Conservation (phyloP, 2,797 vertebrate species). For the Diceros bicornis region DNA sequence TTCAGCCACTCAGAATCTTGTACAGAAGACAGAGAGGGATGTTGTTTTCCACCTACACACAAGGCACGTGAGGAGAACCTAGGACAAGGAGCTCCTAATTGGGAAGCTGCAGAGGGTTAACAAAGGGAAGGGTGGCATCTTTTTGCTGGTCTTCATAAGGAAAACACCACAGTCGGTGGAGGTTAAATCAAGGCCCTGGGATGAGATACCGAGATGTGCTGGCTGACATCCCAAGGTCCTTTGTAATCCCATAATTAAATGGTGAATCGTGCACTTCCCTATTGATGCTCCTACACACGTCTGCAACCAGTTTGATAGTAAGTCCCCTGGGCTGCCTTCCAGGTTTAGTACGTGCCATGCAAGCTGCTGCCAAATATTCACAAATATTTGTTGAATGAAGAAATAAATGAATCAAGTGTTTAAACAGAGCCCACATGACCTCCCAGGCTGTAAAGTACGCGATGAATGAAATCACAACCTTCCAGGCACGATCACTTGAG, state of each 20-base stretch:
- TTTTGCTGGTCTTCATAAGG: background rate
- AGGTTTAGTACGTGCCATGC: conserved; percentile 48
- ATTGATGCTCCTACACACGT: background rate
- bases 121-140: background rate
- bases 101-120: background rate
- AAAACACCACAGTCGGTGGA: background rate
- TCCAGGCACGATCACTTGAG: conserved; percentile 22
- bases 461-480: conserved; percentile 69
- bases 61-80: background rate
- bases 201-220: background rate
- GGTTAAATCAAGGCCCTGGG: background rate
- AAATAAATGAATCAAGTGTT: conserved; percentile 69
- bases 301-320: conserved; percentile 62
- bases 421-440: conserved; percentile 64
- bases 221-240: conserved; percentile 70
- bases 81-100: background rate
- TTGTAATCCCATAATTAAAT: background rate
- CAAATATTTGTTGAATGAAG: conserved; percentile 70
- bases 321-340: conserved; percentile 74
- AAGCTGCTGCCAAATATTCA: conserved; percentile 55
- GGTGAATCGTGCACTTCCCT: background rate
- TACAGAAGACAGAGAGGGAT: background rate
- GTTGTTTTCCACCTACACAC: too few relatives aligned
- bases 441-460: conserved; percentile 20
- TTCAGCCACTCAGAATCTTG: background rate